phyloP scores from a whole-genome alignment of 1,140 invertebrate species.

The Ladona fulva region DNA sequence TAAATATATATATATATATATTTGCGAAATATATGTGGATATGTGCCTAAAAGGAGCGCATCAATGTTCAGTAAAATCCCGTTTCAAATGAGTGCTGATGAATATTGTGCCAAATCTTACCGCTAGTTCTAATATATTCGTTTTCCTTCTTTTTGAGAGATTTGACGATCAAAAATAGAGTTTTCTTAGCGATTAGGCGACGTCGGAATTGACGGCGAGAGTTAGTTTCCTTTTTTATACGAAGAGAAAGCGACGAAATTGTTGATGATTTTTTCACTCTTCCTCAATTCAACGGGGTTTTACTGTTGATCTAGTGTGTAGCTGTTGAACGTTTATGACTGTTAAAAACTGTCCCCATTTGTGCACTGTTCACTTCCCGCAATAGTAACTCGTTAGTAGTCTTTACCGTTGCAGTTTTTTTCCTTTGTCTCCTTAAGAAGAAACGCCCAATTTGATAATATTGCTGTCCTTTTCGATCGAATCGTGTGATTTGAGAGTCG shows the following conservation, averaged over 20 bases:
- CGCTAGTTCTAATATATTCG: too few relatives aligned
- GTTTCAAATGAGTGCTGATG: neutral
- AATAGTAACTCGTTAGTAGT: neutral
- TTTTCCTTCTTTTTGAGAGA: too few relatives aligned
- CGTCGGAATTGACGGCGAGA: too few relatives aligned
- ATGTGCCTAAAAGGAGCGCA: neutral
- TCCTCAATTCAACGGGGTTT: neutral
- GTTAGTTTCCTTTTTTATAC: too few relatives aligned
- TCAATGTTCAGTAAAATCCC: slow-evolving; percentile 2
- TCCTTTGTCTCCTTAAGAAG: neutral
- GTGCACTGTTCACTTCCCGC: neutral
- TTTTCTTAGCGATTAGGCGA: too few relatives aligned
- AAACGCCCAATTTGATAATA: neutral
- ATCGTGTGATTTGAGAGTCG: neutral
- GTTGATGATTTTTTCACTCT: neutral
- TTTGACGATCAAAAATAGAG: too few relatives aligned
- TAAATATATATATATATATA: slow-evolving; percentile 8
- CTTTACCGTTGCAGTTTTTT: neutral
- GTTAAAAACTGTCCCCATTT: neutral
- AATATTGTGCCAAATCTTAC: neutral
- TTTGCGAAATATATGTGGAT: neutral
- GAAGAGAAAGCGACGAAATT: too few relatives aligned
- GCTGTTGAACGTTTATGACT: neutral
- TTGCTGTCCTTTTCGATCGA: neutral
- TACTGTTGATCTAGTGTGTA: neutral